These are phyloP conservation scores for Hexactinellida sp. DNA, from an alignment of 37 sponge, comb jelly and placozoan genomes.

Conservation along the genomic window DNA sequence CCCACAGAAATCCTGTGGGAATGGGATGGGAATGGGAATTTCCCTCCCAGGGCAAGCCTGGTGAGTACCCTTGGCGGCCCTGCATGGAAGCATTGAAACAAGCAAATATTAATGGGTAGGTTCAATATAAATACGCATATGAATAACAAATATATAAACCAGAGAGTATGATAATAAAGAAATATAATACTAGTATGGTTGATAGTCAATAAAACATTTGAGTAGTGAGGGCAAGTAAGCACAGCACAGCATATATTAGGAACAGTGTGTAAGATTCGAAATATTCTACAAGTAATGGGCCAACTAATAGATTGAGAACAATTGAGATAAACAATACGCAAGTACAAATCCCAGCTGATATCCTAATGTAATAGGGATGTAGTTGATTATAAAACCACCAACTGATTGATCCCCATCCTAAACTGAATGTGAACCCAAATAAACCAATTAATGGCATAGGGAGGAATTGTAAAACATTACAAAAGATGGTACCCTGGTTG, in stretches of 20 bases:
- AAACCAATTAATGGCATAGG: not conserved
- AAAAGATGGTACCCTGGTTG: not conserved
- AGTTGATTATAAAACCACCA: not conserved
- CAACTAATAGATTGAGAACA: not conserved
- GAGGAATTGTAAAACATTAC: not conserved
- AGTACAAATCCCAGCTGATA: not conserved
- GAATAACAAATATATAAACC: no score
- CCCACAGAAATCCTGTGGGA: no score
- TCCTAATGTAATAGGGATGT: not conserved
- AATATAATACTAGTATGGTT: no score
- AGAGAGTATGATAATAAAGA: no score
- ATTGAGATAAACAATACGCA: not conserved
- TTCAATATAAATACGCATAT: no score
- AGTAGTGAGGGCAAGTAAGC: not conserved
- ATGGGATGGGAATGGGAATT: no score
- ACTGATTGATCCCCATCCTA: not conserved
- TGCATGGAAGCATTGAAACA: no score
- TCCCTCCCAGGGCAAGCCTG: no score
- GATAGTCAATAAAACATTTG: not conserved
- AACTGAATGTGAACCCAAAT: not conserved
- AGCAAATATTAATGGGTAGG: no score
- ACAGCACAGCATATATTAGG: not conserved
- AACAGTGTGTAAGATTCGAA: not conserved
- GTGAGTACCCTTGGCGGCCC: no score
- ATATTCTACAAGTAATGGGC: not conserved